Conservation (phyloP, 2,797 vertebrate genomes). For the Catamblyrhynchus diadema region DNA sequence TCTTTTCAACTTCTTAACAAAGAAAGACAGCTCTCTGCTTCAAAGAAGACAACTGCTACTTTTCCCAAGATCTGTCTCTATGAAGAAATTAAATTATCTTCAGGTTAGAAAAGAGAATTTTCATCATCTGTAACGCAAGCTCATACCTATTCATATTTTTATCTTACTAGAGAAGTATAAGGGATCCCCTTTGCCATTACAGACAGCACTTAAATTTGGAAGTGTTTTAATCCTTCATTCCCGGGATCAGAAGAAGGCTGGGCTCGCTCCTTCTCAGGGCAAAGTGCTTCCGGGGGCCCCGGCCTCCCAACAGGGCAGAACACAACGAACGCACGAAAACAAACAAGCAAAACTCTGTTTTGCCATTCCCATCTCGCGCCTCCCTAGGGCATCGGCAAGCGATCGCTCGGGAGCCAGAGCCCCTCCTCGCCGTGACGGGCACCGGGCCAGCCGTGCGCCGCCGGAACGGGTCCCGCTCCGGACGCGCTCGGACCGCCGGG, state of each 20-base stretch:
- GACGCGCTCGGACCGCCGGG: not conserved
- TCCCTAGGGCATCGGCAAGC: not conserved
- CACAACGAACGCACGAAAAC: not conserved
- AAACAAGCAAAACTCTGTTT: not conserved
- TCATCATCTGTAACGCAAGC: rapidly evolving
- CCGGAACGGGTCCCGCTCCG: not conserved
- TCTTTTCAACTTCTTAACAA: not conserved
- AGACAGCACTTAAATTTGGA: rapidly evolving
- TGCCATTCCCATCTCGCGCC: not conserved
- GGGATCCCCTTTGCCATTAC: not conserved
- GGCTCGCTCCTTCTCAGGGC: not conserved
- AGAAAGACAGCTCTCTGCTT: not conserved
- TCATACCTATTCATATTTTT: rapidly evolving
- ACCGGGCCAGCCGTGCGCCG: not conserved
- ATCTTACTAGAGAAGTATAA: not conserved
- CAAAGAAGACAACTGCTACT: not conserved
- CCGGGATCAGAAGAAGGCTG: no score
- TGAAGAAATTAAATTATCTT: not conserved
- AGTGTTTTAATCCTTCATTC: no score
- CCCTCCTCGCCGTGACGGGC: not conserved
- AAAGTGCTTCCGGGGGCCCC: not conserved
- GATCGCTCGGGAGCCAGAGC: not conserved
- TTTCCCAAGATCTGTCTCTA: not conserved
- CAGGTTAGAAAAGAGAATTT: not conserved
- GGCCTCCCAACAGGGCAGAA: not conserved